Evolutionary conservation across 2,888 invertebrate genomes (phyloP).

Genomic region (Hydrotaea cyrtoneurina): DNA sequence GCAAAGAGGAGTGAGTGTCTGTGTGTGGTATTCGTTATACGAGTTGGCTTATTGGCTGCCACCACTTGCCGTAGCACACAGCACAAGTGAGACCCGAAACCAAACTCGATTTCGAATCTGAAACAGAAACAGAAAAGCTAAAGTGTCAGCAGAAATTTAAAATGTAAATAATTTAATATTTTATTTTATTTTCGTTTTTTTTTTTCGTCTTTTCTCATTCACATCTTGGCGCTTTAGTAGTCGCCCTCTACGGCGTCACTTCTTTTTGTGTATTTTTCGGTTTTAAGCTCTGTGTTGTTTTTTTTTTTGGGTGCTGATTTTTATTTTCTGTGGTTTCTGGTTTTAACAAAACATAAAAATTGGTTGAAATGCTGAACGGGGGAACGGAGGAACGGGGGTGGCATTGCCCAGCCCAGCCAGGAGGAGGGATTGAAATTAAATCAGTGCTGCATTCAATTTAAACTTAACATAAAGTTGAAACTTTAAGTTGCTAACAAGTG

Average conservation of each 20-base stretch:
- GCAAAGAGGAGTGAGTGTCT: neutral
- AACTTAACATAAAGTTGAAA: conserved; percentile 16
- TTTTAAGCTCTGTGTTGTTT: neutral
- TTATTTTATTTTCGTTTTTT: neutral
- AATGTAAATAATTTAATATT: conserved; percentile 63
- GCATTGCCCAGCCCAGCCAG: neutral
- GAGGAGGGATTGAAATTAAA: conserved; percentile 1
- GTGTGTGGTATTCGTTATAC: conserved; percentile 36
- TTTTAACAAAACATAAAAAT: conserved; percentile 32
- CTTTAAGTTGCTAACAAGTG: conserved; percentile 20
- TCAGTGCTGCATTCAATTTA: conserved; percentile 34
- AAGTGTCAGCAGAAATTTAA: conserved; percentile 63
- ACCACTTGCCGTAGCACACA: conserved; percentile 30
- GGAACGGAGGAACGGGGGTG: neutral
- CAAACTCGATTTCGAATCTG: conserved; percentile 6
- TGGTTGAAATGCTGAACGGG: neutral
- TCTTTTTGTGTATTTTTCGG: neutral
- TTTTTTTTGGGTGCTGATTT: conserved; percentile 24
- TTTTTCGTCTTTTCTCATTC: neutral
- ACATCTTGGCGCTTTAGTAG: neutral
- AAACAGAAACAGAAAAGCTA: conserved; percentile 23
- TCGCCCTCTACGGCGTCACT: neutral
- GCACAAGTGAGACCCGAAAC: conserved; percentile 10
- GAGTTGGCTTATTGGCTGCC: conserved; percentile 60
- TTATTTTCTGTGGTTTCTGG: conserved; percentile 41